Evolutionary conservation across 2,797 vertebrate genomes (phyloP), one percentile per base, ranked within the genome.

Genomic region (Rhabdophis nuchalis): DNA sequence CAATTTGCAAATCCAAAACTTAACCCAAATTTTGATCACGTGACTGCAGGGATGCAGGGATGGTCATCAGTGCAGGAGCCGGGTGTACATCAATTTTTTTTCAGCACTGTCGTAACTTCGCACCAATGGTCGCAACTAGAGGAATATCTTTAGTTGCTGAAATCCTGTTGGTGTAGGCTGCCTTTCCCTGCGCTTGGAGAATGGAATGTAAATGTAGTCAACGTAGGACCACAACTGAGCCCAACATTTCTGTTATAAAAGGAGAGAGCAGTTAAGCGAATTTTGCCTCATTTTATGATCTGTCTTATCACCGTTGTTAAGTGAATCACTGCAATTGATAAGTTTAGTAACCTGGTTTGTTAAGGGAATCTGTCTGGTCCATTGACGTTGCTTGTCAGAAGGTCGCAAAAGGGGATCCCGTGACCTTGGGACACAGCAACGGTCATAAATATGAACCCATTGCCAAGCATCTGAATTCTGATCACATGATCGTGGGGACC

Each of bases 21-120:
- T 32, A 68, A 2, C 13, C 61, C 29, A 32, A 68, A 68, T 68
- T 32, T 68, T 32, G 61, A 68, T 16, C n/a, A 68, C 5, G 1
- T 0, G 5, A 16, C 5, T 2, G 1, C 13, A 68, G 27, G 29
- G 14, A 68, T 2, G 1, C 13, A 68, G 27, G 29, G 14, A 68
- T 32, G 13, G 14, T 68, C n/a, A 2, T 32, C 32, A 32, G 13
- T 7, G n/a, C 14, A 7, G 32, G n/a, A 68, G 14, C n/a, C 1
- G 2, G 13, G 13, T 0, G 0, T 68, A 68, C 5, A 0, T 7
- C 13, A 32, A 9, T 27, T 68, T 32, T 29, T 29, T 68, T 32
- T 32, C 61, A 32, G 61, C 14, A 16, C 13, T 14, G 61, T 68
- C 7, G 29, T 32, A 68, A 32, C 13, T 32, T 68, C 0, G 5